A percentile compares a stretch with the other conserved stretches of the same genome.
Conservation (phyloP, 2,797 vertebrate genomes). For the Adrianichthys oophorus region DNA sequence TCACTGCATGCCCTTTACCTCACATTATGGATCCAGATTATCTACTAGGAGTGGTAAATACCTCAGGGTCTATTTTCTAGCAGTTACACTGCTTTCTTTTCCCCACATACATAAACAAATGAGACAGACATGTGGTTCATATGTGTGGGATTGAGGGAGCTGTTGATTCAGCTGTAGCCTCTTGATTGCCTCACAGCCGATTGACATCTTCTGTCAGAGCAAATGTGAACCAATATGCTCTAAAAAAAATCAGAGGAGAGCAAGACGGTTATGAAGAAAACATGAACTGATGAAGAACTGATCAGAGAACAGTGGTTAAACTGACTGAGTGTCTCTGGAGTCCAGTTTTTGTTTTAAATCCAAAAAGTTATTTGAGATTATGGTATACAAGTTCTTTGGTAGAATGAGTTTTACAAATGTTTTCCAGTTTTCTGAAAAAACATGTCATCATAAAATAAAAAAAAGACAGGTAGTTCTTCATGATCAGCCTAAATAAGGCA, state of each 20-base stretch:
- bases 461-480: too few relatives aligned
- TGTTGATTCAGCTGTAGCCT: conserved; percentile 81
- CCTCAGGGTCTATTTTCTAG: conserved; percentile 29
- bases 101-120: conserved; percentile 24
- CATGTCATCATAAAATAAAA: too few relatives aligned
- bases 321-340: conserved; percentile 22
- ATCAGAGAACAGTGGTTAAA: conserved; percentile 51
- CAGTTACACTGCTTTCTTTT: conserved; percentile 11
- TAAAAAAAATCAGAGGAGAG: conserved; percentile 63
- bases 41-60: conserved; percentile 38
- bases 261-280: too few relatives aligned
- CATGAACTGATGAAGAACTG: conserved; percentile 23
- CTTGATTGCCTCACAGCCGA: conserved; percentile 68
- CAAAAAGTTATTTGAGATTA: conserved; percentile 53
- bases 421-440: too few relatives aligned
- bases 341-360: conserved; percentile 54
- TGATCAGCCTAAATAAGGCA: too few relatives aligned
- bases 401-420: too few relatives aligned
- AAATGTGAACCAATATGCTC: conserved; percentile 78
- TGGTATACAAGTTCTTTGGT: conserved; percentile 23
- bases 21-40: conserved; percentile 29
- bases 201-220: conserved; percentile 72
- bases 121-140: conserved; percentile 8
- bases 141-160: conserved; percentile 25
- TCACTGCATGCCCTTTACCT: conserved; percentile 11